phyloP scores from a whole-genome alignment of 2,888 invertebrate genomes.

The Electrophaes corylata region DNA sequence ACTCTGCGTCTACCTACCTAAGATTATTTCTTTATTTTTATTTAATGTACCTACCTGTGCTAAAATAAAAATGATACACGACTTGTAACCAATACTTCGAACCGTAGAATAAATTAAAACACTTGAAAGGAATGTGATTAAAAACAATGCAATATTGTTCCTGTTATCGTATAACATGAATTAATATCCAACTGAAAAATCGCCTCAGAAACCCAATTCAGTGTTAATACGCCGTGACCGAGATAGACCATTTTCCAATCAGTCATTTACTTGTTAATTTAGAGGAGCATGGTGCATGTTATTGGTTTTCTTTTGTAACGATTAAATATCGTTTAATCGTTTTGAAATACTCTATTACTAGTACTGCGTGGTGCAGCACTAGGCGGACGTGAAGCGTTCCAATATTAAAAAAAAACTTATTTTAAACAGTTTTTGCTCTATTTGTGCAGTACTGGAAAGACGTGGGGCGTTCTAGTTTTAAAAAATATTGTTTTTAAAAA shows the following conservation, averaged over 20 bases:
- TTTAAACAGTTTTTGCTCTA: background rate
- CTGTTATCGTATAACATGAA: slow-evolving; percentile 68
- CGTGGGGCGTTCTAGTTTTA: too few relatives aligned
- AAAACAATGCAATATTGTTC: slow-evolving; percentile 59
- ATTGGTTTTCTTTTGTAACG: slow-evolving; percentile 70
- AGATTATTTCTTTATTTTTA: too few relatives aligned
- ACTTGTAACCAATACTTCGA: slow-evolving; percentile 7
- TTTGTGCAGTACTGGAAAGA: too few relatives aligned
- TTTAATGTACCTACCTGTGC: background rate
- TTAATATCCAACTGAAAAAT: slow-evolving; percentile 62
- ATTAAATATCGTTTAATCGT: slow-evolving; percentile 60
- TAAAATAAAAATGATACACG: slow-evolving; percentile 2
- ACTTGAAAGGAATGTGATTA: slow-evolving; percentile 45
- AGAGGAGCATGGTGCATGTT: slow-evolving; percentile 80
- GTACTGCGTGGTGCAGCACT: slow-evolving; percentile 40
- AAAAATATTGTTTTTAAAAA: too few relatives aligned
- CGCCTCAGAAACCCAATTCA: slow-evolving; percentile 81
- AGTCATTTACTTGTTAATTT: slow-evolving; percentile 82
- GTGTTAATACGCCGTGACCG: slow-evolving; percentile 79
- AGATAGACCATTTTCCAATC: slow-evolving; percentile 76
- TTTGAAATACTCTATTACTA: slow-evolving; percentile 41
- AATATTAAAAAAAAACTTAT: slow-evolving; percentile 37
- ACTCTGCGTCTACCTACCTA: too few relatives aligned
- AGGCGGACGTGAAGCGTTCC: slow-evolving; percentile 38
- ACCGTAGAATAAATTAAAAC: slow-evolving; percentile 19